Percentiles rank a stretch among this genome's conserved stretches.
phyloP scores from a whole-genome alignment of 2,888 invertebrate genomes.

The Stenolophus ochropezus region DNA sequence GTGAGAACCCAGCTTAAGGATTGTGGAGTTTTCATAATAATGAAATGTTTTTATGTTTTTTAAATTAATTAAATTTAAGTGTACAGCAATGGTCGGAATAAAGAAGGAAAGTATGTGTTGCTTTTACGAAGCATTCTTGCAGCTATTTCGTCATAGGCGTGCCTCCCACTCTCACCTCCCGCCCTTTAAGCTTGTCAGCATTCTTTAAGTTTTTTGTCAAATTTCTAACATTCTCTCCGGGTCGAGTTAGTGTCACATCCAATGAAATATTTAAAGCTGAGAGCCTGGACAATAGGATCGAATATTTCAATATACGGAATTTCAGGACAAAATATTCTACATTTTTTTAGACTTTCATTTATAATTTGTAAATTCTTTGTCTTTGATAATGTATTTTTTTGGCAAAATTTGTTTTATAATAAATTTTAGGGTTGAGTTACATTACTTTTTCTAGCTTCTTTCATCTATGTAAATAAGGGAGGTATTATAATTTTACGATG shows the following conservation, averaged over 20 bases:
- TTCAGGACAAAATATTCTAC: neutral
- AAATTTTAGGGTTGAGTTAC: no score
- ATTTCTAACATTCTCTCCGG: conserved; percentile 38
- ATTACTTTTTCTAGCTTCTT: no score
- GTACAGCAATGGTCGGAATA: no score
- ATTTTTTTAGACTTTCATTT: neutral
- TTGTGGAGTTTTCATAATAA: no score
- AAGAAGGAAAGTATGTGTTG: neutral
- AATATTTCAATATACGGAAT: conserved; percentile 8
- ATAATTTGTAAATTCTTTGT: neutral
- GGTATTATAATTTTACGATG: no score
- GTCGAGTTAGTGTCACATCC: conserved; percentile 19
- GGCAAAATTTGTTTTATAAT: no score
- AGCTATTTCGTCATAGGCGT: neutral
- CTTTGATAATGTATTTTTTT: no score
- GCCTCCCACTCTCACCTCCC: neutral
- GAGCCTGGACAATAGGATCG: neutral
- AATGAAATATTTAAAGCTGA: conserved; percentile 31
- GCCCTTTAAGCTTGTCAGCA: conserved; percentile 22
- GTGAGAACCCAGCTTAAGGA: no score
- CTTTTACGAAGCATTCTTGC: neutral
- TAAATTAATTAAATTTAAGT: no score
- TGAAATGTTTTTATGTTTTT: no score
- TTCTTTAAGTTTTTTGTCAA: conserved; percentile 48
- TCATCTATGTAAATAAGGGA: no score